These are phyloP conservation scores for Seladonia tumulorum DNA, from an alignment of 2,888 invertebrate species.

Conservation along the genomic window DNA sequence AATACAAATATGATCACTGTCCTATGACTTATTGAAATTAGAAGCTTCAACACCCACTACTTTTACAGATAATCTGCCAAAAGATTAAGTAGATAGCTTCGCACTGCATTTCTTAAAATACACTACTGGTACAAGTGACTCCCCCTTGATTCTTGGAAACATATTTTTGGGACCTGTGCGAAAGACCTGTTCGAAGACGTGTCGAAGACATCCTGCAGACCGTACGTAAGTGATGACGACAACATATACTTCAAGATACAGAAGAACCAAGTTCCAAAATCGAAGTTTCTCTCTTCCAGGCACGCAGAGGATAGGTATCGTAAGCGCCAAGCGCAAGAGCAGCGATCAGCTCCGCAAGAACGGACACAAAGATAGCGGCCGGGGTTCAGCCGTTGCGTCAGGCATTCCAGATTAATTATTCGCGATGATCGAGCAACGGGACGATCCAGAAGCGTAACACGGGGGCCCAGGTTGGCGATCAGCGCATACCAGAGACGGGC, in stretches of 20 bases:
- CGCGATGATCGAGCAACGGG: conserved; percentile 19
- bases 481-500: conserved; percentile 41
- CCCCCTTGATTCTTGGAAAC: background rate
- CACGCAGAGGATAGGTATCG: background rate
- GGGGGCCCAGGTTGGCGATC: conserved; percentile 16
- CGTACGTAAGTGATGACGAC: background rate
- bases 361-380: background rate
- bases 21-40: too few relatives aligned
- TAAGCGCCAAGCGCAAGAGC: background rate
- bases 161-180: background rate
- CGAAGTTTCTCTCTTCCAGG: background rate
- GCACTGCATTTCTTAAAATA: too few relatives aligned
- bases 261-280: background rate
- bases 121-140: background rate
- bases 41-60: too few relatives aligned
- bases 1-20: too few relatives aligned
- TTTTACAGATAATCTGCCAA: too few relatives aligned
- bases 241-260: background rate
- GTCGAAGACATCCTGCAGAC: background rate
- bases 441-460: conserved; percentile 23
- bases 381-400: background rate
- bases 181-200: background rate
- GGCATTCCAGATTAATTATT: conserved; percentile 35
- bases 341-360: background rate
- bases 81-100: too few relatives aligned